Evolutionary conservation across 2,888 invertebrate species (phyloP).

Genomic region (Empis stercorea): DNA sequence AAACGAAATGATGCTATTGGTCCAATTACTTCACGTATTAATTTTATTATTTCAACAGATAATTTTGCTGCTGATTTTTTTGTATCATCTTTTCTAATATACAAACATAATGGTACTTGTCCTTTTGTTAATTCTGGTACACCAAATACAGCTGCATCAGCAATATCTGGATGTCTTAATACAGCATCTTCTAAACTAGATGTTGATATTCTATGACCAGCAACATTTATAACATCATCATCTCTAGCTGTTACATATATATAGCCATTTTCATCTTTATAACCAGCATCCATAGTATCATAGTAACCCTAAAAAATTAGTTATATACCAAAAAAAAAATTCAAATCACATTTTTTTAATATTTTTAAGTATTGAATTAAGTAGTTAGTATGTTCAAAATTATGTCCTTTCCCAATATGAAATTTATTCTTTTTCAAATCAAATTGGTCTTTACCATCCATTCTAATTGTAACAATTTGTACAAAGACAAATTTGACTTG

Average conservation of each 20-base stretch:
- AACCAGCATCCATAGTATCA: constrained; percentile 92
- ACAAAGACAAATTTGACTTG: no score
- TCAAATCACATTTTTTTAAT: no score
- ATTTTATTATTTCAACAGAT: constrained; percentile 31
- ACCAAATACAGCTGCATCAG: constrained; percentile 80
- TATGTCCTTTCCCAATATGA: no score
- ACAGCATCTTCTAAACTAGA: constrained; percentile 84
- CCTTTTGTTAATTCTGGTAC: constrained; percentile 84
- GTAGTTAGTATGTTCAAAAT: no score
- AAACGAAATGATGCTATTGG: constrained; percentile 76
- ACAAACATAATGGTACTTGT: constrained; percentile 78
- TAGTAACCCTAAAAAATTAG: constrained; percentile 36
- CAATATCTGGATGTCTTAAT: constrained; percentile 69
- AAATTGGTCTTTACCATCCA: no score
- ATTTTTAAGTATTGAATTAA: no score
- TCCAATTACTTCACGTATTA: constrained; percentile 34
- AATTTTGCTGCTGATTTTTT: constrained; percentile 23
- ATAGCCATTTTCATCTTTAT: constrained; percentile 67
- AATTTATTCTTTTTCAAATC: no score
- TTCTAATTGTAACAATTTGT: no score
- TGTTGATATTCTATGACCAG: constrained; percentile 83
- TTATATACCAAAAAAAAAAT: no score
- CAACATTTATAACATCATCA: constrained; percentile 89
- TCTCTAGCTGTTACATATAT: constrained; percentile 82
- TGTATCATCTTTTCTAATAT: constrained; percentile 49